These are phyloP conservation scores for Rhinolophus ferrumequinum DNA, from an alignment of 2,113 vertebrate genomes.

Conservation along the genomic window DNA sequence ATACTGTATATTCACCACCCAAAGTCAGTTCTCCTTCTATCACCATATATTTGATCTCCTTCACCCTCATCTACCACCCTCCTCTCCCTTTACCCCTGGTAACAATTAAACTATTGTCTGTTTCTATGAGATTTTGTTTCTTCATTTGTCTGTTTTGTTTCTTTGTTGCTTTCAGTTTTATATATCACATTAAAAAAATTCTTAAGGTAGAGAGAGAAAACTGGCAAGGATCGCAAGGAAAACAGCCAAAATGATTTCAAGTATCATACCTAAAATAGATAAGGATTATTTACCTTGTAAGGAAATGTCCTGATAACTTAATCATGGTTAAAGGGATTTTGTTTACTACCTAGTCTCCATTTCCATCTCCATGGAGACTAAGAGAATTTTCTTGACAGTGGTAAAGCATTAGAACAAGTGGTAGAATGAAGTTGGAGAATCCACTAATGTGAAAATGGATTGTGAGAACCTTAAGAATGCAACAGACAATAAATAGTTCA, in stretches of 20 bases:
- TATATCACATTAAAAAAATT: no score
- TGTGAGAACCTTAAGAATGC: not conserved
- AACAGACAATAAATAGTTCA: slow-evolving; percentile 15
- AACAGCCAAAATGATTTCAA: slow-evolving; percentile 45
- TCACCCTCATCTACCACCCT: no score
- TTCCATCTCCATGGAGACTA: slow-evolving; percentile 17
- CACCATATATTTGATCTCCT: no score
- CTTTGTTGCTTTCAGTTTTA: no score
- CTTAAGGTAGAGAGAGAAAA: slow-evolving; percentile 21
- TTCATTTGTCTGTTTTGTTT: no score
- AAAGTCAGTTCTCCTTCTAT: no score
- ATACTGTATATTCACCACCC: no score
- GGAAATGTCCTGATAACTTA: not conserved
- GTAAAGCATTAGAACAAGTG: slow-evolving; percentile 10
- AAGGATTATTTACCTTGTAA: slow-evolving; percentile 37
- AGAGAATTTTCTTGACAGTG: slow-evolving; percentile 6
- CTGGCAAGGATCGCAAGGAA: slow-evolving; percentile 10
- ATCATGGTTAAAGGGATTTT: slow-evolving; percentile 29
- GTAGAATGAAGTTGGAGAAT: not conserved
- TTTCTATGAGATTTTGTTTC: no score
- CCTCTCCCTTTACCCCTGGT: no score
- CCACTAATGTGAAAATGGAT: slow-evolving; percentile 2
- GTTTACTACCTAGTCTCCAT: slow-evolving; percentile 33
- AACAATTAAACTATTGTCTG: no score
- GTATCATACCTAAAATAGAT: not conserved